A percentile compares a stretch with the other conserved stretches of the same genome.
These are phyloP conservation scores for Clarias laeviceps DNA, from an alignment of 2,797 vertebrate genomes.

Conservation along the genomic window DNA sequence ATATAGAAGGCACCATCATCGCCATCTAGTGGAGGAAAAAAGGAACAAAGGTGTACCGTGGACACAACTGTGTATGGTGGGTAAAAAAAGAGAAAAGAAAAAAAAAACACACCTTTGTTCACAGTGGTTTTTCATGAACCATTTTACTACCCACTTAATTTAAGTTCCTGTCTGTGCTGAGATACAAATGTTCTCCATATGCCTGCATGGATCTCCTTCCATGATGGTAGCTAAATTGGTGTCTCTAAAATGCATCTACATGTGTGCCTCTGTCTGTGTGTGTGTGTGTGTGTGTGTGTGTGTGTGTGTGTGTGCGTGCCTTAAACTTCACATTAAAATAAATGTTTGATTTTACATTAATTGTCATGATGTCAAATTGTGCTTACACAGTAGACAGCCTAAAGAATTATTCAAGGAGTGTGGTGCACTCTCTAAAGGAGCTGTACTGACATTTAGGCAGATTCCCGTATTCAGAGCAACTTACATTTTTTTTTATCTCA, in stretches of 20 bases:
- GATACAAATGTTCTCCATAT: neutral
- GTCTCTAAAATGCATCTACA: neutral
- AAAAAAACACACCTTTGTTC: neutral
- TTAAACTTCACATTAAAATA: neutral
- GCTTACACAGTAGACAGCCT: neutral
- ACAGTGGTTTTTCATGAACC: neutral
- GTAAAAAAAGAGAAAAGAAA: neutral
- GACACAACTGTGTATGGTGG: neutral
- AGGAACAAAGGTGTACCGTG: slow-evolving; percentile 63
- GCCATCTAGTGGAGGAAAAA: slow-evolving; percentile 60
- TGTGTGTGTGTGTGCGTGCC: neutral
- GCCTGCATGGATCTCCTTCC: neutral
- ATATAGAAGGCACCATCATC: slow-evolving; percentile 46
- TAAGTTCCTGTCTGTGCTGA: neutral
- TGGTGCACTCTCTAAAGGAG: no score
- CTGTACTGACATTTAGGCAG: no score
- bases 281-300: slow-evolving; percentile 23
- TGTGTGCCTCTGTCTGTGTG: neutral
- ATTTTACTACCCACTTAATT: neutral
- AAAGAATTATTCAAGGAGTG: neutral
- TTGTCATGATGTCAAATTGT: neutral
- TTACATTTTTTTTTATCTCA: no score
- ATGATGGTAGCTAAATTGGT: neutral
- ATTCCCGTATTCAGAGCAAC: no score
- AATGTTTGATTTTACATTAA: neutral